phyloP scores from a whole-genome alignment of 2,113 vertebrate species.

The Sylvietta virens region DNA sequence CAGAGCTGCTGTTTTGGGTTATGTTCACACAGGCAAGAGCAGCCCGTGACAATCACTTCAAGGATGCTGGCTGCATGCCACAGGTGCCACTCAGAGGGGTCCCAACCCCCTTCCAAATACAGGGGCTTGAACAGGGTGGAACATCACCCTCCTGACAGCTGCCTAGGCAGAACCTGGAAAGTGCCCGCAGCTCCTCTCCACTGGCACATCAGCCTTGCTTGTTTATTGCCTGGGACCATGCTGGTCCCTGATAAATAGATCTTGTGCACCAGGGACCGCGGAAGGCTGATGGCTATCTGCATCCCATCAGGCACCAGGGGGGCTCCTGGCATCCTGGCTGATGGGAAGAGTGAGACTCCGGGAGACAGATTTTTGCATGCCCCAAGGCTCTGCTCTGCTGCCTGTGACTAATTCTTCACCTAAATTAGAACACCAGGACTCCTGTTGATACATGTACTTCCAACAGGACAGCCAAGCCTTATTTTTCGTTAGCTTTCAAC shows the following conservation, averaged over 20 bases:
- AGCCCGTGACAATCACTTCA: neutral
- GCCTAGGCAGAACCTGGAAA: neutral
- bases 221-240: neutral
- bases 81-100: rapidly evolving
- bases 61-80: neutral
- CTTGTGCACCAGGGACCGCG: neutral
- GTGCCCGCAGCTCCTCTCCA: neutral
- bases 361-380: neutral
- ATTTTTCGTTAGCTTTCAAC: neutral
- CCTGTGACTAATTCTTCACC: neutral
- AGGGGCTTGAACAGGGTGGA: neutral
- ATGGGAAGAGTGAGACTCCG: neutral
- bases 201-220: neutral
- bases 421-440: neutral
- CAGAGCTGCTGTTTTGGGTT: neutral
- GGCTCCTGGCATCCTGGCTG: neutral
- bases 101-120: neutral
- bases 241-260: neutral
- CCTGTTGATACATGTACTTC: neutral
- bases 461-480: neutral
- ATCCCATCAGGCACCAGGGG: neutral
- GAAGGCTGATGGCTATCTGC: neutral
- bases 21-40: neutral
- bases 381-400: neutral
- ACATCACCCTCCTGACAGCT: neutral